Evolutionary conservation across 2,888 invertebrate species (phyloP), one percentile per base, ranked within the genome.

Genomic region (Drosophila anomelani): DNA sequence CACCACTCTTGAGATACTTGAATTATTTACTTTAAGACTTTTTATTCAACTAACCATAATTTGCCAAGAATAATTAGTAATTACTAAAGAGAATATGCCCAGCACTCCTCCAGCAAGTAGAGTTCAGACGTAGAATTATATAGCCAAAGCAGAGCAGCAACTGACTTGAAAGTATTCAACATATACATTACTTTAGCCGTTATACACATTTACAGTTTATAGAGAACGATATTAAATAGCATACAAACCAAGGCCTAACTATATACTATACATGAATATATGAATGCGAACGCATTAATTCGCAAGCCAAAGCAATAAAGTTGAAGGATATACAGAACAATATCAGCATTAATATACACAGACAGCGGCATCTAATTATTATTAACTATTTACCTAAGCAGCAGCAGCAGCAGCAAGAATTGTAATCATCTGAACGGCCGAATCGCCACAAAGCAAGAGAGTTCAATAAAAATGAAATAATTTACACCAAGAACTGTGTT

Each of bases 401-500:
- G 43, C 62, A 62, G 47, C 67, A 59, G 76, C 73, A 67, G 53
- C 58, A 41, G 44, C 44, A 46, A 63, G 36, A 64, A 64, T 59
- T 73, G 64, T 73, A 73, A 64, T 44, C 58, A 72, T 55, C 47
- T 46, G 54, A 55, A 34, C 17, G 57, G 57, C 68, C 69, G 17
- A 23, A 51, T 49, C 41, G 49, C 77, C 81, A 66, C 82, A 70
- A n/a, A 64, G 59, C 70, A 68, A 74, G 64, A 79, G 71, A 77
- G 69, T 84, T 87, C 83, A 87, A 85, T 88, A 85, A 88, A 88
- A 75, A 39, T 67, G 67, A 77, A 85, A 85, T 85, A 80, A 85
- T 88, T 85, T 85, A 88, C 85, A 85, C 87, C 69, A 87, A 71
- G 39, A 41, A 57, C 5, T 29, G 34, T 17, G 51, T 55, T 20